A percentile compares a stretch with the other conserved stretches of the same genome.
These are phyloP conservation scores for Calvadosia cruxmelitensis DNA, from an alignment of 30 jellyfish, hydroid and myxozoan genomes.

Conservation along the genomic window DNA sequence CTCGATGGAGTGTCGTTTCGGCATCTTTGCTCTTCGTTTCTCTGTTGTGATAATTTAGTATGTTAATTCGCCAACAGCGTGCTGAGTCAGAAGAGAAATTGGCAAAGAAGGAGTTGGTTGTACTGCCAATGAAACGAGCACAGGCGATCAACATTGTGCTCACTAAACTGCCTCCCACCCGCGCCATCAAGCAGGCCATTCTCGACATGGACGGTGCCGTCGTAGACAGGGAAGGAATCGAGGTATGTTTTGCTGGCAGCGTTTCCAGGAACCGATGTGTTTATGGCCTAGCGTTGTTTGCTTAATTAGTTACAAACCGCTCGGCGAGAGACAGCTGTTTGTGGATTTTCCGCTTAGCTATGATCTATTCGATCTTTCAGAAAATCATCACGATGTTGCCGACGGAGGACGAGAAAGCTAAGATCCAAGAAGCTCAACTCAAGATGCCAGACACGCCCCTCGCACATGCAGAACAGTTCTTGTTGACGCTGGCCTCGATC, in stretches of 20 bases:
- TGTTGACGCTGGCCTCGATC: slow-evolving; percentile 73
- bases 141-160: slow-evolving; percentile 94
- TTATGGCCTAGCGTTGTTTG: too few relatives aligned
- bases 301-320: too few relatives aligned
- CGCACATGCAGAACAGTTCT: slow-evolving; percentile 96
- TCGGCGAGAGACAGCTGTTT: too few relatives aligned
- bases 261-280: too few relatives aligned
- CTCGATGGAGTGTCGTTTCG: too few relatives aligned
- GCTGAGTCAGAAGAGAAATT: slow-evolving; percentile 84
- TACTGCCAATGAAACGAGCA: slow-evolving; percentile 82
- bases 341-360: too few relatives aligned
- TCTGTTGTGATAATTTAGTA: too few relatives aligned
- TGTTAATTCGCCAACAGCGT: too few relatives aligned
- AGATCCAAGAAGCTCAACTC: slow-evolving; percentile 94
- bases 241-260: slow-evolving; percentile 24
- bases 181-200: slow-evolving; percentile 94
- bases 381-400: slow-evolving; percentile 92
- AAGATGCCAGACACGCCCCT: slow-evolving; percentile 86
- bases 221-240: slow-evolving; percentile 91
- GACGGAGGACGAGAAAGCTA: slow-evolving; percentile 93
- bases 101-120: slow-evolving; percentile 72
- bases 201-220: slow-evolving; percentile 98
- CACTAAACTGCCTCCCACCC: slow-evolving; percentile 86
- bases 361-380: too few relatives aligned
- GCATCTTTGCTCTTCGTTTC: too few relatives aligned